Conservation (phyloP, 2,888 invertebrate genomes). For the Camptogramma bilineatum region DNA sequence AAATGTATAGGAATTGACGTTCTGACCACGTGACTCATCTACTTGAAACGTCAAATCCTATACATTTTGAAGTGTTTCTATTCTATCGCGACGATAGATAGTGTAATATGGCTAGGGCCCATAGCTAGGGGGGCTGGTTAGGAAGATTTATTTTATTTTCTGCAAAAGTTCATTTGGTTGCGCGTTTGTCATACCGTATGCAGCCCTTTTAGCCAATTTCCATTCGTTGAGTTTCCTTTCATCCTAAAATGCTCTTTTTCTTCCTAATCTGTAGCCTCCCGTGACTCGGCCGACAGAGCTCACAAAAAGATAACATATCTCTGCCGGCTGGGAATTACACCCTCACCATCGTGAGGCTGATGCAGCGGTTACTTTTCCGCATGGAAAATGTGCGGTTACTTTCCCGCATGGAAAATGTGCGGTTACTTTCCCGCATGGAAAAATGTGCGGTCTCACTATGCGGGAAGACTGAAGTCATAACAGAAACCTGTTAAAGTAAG, state of each 20-base stretch:
- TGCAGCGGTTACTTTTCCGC: background rate
- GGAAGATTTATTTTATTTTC: background rate
- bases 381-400: background rate
- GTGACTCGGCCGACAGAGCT: conserved; percentile 17
- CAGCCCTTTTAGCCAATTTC: background rate
- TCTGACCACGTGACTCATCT: no score
- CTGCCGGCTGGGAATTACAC: conserved; percentile 34
- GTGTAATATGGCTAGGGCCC: no score
- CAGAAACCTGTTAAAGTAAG: background rate
- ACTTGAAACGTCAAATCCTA: no score
- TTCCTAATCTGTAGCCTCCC: conserved; percentile 16
- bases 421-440: background rate
- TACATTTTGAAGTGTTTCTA: no score
- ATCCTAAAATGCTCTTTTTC: conserved; percentile 22
- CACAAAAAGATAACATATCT: conserved; percentile 42
- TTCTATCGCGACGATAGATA: no score
- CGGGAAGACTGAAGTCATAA: background rate
- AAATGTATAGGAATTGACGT: no score
- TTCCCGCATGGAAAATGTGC: background rate
- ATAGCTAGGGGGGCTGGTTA: no score
- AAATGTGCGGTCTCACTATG: background rate
- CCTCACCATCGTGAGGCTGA: conserved; percentile 28
- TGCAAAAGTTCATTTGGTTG: background rate
- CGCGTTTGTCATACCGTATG: background rate
- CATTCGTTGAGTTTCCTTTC: background rate